These are phyloP conservation scores for Gonatopus flavifemur DNA, from an alignment of 1,140 invertebrate genomes.

Conservation along the genomic window DNA sequence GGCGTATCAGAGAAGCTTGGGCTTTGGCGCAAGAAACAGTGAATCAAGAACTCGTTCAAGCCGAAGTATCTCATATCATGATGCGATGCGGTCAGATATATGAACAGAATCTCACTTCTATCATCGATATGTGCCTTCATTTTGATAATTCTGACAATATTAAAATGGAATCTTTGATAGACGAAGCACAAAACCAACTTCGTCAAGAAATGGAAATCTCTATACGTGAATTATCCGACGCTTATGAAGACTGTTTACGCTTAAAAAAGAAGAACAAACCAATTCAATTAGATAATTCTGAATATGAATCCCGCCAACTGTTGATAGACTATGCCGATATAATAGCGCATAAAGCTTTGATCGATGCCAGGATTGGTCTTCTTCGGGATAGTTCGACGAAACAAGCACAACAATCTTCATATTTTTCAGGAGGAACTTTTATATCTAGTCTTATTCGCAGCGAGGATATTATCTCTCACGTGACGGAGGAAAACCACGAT, in stretches of 20 bases:
- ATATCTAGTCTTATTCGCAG: slow-evolving; percentile 48
- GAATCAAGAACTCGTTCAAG: slow-evolving; percentile 70
- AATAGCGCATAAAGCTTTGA: slow-evolving; percentile 73
- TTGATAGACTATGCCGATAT: slow-evolving; percentile 73
- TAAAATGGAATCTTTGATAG: slow-evolving; percentile 69
- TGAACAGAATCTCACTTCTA: slow-evolving; percentile 59
- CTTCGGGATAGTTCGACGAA: slow-evolving; percentile 40
- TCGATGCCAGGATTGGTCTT: slow-evolving; percentile 70
- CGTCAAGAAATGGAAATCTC: slow-evolving; percentile 69
- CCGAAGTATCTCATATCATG: slow-evolving; percentile 73
- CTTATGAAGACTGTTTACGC: slow-evolving; percentile 64
- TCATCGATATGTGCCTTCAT: slow-evolving; percentile 55
- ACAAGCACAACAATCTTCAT: slow-evolving; percentile 17
- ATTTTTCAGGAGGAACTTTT: slow-evolving; percentile 31
- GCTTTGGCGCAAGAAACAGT: slow-evolving; percentile 69
- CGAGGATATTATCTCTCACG: slow-evolving; percentile 39
- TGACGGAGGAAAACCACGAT: slow-evolving; percentile 33
- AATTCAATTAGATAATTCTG: slow-evolving; percentile 43
- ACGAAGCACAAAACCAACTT: slow-evolving; percentile 68
- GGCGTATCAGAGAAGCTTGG: slow-evolving; percentile 67
- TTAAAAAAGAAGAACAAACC: slow-evolving; percentile 57
- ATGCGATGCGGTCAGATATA: slow-evolving; percentile 67
- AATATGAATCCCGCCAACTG: slow-evolving; percentile 58
- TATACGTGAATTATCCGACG: slow-evolving; percentile 65
- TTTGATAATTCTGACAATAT: slow-evolving; percentile 65